Conservation (phyloP, 1,140 invertebrate genomes). For the Sinella curviseta region DNA sequence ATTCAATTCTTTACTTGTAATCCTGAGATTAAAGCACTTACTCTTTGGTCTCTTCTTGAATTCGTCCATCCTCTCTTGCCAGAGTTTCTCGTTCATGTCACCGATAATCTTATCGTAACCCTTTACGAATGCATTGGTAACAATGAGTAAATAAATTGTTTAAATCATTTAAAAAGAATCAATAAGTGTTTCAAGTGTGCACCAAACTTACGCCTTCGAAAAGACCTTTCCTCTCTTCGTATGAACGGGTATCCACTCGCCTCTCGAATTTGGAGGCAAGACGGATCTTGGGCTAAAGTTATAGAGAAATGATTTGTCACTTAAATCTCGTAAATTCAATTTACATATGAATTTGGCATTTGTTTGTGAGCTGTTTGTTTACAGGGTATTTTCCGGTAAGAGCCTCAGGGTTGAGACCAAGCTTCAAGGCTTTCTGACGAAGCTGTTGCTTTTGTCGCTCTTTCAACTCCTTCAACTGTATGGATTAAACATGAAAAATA, state of each 20-base stretch:
- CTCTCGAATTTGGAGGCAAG: conserved; percentile 98
- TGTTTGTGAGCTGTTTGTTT: conserved; percentile 55
- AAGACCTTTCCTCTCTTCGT: conserved; percentile 92
- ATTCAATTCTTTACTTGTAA: neutral
- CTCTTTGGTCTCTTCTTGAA: conserved; percentile 27
- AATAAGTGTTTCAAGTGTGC: no score
- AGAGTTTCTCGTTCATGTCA: conserved; percentile 10
- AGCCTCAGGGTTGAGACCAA: conserved; percentile 91
- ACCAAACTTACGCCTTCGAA: conserved; percentile 94
- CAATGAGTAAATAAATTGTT: no score
- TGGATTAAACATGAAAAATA: conserved; percentile 11
- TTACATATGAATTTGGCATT: neutral
- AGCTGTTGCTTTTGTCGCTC: conserved; percentile 96
- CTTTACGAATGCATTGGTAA: neutral
- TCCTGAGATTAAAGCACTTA: neutral
- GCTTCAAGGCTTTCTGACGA: conserved; percentile 92
- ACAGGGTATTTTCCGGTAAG: conserved; percentile 93
- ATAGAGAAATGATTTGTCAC: conserved; percentile 1
- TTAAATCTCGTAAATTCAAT: no score
- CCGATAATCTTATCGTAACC: conserved; percentile 20
- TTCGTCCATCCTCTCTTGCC: conserved; percentile 19
- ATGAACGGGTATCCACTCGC: conserved; percentile 95
- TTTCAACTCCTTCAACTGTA: conserved; percentile 93
- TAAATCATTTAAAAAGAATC: no score
- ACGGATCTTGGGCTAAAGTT: conserved; percentile 89